Evolutionary conservation across 2,797 vertebrate species (phyloP), one percentile per base, ranked within the genome.

Genomic region (Rhabdomys pumilio): DNA sequence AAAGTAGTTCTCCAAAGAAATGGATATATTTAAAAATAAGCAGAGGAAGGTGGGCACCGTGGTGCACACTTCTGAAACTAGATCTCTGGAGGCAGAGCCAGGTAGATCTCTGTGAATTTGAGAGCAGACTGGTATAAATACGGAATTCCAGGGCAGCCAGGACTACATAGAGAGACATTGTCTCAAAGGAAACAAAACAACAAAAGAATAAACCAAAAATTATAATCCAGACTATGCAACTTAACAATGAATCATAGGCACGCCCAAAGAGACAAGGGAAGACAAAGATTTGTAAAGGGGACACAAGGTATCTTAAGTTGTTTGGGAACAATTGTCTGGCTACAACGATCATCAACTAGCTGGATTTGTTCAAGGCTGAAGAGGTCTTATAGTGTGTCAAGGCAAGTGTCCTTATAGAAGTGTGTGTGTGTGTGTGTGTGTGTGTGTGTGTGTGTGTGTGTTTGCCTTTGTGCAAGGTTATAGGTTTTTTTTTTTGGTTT

Each of bases 21-120:
- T n/a, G 15, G 75, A 67, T 83, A 75, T 57, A 76, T 29, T 83
- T 59, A 76, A 81, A n/a, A 90, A 89, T 89, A 89, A 89, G 61
- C 61, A 65, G 17, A 44, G 29, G 26, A 65, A 65, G 11, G 1
- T 65, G 41, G 29, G 29, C 8, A 0, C 50, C 41, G 17, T 34
- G 17, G 41, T 34, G 17, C 82, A 65, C 3, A 11, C 61, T 44
- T 50, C 41, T 67, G 29, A 84, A 50, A 22, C 17, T 19, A 50
- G 19, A 29, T 50, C 17, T 50, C 3, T 1, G 31, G 29, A 47
- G 83, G 6, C 61, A 84, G 41, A 44, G 65, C 31, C 65, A 17
- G 65, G 31, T 84, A 41, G 17, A 47, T n/a, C 31, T 67, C 20
- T 65, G 61, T 47, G 61, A 67, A 47, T 67, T 14, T 85, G 83